Percentiles rank a stretch among this genome's conserved stretches.
phyloP scores from a whole-genome alignment of 2,888 invertebrate species.

The Chrysolina oricalcia region DNA sequence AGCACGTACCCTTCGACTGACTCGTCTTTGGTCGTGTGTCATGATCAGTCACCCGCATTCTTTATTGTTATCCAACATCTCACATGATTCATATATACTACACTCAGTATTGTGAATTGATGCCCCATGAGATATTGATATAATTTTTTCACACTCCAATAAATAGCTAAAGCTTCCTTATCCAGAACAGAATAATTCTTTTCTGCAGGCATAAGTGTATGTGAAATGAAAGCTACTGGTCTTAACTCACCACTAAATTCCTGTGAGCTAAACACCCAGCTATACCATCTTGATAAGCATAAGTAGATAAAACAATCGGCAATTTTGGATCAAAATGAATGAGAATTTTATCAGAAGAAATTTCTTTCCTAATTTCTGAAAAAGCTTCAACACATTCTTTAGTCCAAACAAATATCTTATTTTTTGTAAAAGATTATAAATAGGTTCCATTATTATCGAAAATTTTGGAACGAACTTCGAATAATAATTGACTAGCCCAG shows the following conservation, averaged over 20 bases:
- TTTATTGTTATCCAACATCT: too few relatives aligned
- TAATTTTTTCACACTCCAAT: conserved; percentile 33
- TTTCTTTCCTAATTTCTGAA: conserved; percentile 40
- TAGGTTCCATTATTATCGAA: conserved; percentile 39
- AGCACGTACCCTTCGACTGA: too few relatives aligned
- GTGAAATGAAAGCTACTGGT: conserved; percentile 35
- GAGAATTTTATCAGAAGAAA: conserved; percentile 44
- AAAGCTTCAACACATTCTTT: conserved; percentile 45
- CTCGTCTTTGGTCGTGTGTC: too few relatives aligned
- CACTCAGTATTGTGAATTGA: conserved; percentile 32
- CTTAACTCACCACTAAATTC: too few relatives aligned
- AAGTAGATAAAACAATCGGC: conserved; percentile 43
- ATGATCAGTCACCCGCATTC: too few relatives aligned
- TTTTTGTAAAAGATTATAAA: conserved; percentile 47
- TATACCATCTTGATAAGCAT: conserved; percentile 40
- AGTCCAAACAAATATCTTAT: conserved; percentile 45
- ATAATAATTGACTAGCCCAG: conserved; percentile 46
- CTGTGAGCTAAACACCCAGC: conserved; percentile 28
- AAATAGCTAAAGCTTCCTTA: too few relatives aligned
- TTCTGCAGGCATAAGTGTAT: conserved; percentile 29
- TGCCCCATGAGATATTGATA: conserved; percentile 37
- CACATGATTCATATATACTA: too few relatives aligned
- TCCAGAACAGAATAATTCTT: conserved; percentile 23
- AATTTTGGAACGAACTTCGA: conserved; percentile 41
- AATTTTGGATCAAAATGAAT: conserved; percentile 49